Evolutionary conservation across 2,888 invertebrate species (phyloP).

Genomic region (Drosophila mimetica): DNA sequence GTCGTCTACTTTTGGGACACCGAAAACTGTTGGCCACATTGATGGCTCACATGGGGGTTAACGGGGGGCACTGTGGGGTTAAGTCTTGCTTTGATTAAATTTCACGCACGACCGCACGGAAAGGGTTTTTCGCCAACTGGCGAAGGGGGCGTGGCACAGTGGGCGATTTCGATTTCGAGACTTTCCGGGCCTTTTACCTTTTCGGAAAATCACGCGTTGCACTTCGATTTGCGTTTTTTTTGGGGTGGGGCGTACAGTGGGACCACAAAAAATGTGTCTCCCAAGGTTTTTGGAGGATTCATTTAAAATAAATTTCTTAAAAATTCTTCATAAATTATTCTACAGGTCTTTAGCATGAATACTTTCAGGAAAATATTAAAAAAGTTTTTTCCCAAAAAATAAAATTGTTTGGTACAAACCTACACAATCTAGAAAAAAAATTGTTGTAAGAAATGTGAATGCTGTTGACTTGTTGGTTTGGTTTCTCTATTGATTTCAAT

Average conservation of each 20-base stretch:
- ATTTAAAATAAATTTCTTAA: too few species aligned
- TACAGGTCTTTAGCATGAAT: too few species aligned
- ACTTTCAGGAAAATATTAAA: too few species aligned
- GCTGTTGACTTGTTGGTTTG: too few species aligned
- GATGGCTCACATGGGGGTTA: conserved; percentile 50
- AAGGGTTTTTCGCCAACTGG: conserved; percentile 23
- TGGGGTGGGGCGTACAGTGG: conserved; percentile 43
- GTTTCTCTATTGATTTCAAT: too few species aligned
- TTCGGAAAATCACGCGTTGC: conserved; percentile 30
- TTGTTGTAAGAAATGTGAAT: too few species aligned
- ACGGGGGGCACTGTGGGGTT: conserved; percentile 20
- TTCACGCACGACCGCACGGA: conserved; percentile 71
- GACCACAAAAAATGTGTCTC: conserved; percentile 9
- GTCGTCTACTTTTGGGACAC: conserved; percentile 68
- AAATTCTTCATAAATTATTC: too few species aligned
- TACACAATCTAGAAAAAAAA: too few species aligned
- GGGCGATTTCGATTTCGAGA: conserved; percentile 30
- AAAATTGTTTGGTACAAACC: too few species aligned
- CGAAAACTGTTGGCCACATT: conserved; percentile 76
- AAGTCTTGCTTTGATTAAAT: conserved; percentile 72
- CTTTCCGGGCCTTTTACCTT: conserved; percentile 33
- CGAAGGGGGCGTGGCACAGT: neutral
- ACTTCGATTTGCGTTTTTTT: conserved; percentile 65
- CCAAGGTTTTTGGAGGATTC: neutral
- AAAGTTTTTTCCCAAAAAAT: too few species aligned